These are phyloP conservation scores for Numenius phaeopus DNA, from an alignment of 2,797 vertebrate genomes.

Conservation along the genomic window DNA sequence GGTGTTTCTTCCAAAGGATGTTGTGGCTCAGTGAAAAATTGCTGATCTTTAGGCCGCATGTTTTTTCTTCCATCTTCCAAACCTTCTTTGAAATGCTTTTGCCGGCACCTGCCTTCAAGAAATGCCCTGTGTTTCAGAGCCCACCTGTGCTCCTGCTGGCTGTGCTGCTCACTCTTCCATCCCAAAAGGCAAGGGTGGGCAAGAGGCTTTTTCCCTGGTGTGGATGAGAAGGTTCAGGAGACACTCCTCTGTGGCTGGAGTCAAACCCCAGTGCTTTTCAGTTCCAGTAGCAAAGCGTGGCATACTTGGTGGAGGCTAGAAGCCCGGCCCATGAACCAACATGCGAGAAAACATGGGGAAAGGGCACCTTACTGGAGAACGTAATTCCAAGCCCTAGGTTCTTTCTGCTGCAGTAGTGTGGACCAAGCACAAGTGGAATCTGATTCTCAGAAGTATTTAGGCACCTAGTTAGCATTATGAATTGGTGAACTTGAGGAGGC, in stretches of 20 bases:
- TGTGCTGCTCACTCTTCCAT: not conserved
- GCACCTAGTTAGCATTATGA: not conserved
- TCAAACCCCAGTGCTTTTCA: not conserved
- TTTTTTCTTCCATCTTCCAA: not conserved
- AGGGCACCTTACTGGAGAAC: not conserved
- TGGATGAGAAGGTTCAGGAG: not conserved
- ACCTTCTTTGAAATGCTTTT: not conserved
- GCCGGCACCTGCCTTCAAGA: too few species aligned
- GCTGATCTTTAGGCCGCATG: too few species aligned
- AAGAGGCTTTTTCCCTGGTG: not conserved
- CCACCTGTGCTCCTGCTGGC: not conserved
- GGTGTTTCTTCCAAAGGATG: not conserved
- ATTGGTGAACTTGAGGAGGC: not conserved
- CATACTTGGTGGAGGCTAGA: not conserved
- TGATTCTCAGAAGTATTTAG: not conserved
- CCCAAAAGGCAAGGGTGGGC: not conserved
- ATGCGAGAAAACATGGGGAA: not conserved
- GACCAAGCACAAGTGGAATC: not conserved
- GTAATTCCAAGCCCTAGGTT: not conserved
- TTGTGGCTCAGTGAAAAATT: not conserved
- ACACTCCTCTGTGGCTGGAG: not conserved
- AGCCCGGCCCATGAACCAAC: not conserved
- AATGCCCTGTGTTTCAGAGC: too few species aligned
- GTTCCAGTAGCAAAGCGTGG: fast-evolving
- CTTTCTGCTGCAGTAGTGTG: too few species aligned